phyloP scores from a whole-genome alignment of 2,113 vertebrate species.

The Crotalus viridis region DNA sequence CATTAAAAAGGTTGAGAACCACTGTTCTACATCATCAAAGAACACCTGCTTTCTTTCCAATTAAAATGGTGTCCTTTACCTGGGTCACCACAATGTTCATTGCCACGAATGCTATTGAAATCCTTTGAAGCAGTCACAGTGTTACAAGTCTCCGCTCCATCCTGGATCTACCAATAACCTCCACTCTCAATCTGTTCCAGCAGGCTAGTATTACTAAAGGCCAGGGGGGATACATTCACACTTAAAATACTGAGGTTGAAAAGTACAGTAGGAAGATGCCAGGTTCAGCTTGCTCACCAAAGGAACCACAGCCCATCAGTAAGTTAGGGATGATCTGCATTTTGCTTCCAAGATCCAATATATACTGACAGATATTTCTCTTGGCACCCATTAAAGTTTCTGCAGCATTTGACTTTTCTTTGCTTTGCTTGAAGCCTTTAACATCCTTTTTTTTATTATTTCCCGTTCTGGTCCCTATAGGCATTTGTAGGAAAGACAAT shows the following conservation, averaged over 20 bases:
- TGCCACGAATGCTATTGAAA: neutral
- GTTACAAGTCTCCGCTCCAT: neutral
- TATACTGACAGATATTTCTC: neutral
- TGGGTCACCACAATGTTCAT: neutral
- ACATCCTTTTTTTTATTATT: neutral
- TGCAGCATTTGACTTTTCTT: neutral
- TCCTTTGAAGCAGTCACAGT: neutral
- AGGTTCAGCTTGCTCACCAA: neutral
- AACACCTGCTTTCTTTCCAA: no score
- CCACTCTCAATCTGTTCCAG: neutral
- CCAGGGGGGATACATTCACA: neutral
- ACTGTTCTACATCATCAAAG: no score
- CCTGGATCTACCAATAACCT: neutral
- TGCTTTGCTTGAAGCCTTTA: neutral
- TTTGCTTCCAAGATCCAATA: neutral
- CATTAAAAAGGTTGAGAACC: no score
- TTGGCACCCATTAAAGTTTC: neutral
- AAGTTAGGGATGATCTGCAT: neutral
- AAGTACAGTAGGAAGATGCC: neutral
- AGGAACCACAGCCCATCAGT: neutral
- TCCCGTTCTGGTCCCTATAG: neutral
- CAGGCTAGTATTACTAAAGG: neutral
- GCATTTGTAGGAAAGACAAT: neutral
- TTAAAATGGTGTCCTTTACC: neutral
- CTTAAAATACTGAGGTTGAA: neutral